Evolutionary conservation across 2,888 invertebrate species (phyloP), one percentile per base, ranked within the genome.

Genomic region (Polydrusus pterygomalis): DNA sequence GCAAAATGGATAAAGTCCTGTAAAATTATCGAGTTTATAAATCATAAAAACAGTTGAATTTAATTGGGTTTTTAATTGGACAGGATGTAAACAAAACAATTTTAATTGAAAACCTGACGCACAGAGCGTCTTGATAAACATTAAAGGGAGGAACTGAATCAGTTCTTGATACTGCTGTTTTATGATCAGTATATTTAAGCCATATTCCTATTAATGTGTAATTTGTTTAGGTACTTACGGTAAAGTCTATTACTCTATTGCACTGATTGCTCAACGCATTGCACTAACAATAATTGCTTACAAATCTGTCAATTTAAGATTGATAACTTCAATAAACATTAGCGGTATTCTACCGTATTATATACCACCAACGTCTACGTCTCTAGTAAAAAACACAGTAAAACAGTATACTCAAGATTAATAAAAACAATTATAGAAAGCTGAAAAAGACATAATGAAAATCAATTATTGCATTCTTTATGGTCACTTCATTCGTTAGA

Each of bases 401-500:
- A 51, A 30, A 25, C n/a, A 3, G 15, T 40, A 10, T 38, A 15
- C 15, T 38, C 38, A 11, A 60, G 9, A 38, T 18, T 60, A 38
- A 60, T 60, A 60, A 75, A 70, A 75, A 51, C 75, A 75, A 75
- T 75, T 75, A 75, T 20, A 63, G 69, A 45, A 30, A 70, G 25
- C 74, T 65, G 18, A 65, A 70, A 75, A 76, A 72, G 71, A 71
- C 49, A 76, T 76, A 76, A 76, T 72, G 76, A 76, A 72, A 72
- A 76, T 72, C 76, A 76, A 76, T 76, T 76, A 76, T 72, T 10
- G 64, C 76, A 76, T 76, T 77, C 77, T 56, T 58, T 60, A 49
- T 67, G 77, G 70, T 65, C 77, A 77, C 77, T 77, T 77, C 64
- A 77, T 70, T 73, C 73, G 77, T 77, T 75, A 75, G 75, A 71